Conservation (phyloP, 2,113 vertebrate genomes). For the Carassius carassius region DNA sequence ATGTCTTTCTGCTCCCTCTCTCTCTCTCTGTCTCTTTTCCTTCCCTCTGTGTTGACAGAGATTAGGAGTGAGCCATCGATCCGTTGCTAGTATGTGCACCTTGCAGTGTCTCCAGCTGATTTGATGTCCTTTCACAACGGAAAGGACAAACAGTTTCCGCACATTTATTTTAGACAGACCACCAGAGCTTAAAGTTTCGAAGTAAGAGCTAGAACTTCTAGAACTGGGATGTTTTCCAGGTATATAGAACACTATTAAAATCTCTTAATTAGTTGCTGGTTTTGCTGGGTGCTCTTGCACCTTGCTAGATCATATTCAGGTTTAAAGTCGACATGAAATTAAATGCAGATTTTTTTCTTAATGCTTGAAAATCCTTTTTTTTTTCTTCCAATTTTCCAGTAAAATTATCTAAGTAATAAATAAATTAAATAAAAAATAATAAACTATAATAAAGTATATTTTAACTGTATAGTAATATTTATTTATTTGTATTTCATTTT, state of each 20-base stretch:
- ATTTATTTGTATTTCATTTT: too few species aligned
- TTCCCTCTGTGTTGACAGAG: constrained; percentile 49
- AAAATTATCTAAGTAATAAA: background rate
- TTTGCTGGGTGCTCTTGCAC: background rate
- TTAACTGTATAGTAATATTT: background rate
- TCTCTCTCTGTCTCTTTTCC: constrained; percentile 14
- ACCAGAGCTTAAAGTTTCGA: background rate
- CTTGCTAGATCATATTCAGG: background rate
- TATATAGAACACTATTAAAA: background rate
- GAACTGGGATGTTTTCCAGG: too few species aligned
- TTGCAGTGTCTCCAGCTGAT: constrained; percentile 35
- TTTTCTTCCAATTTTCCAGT: background rate
- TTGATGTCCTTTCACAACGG: constrained; percentile 11
- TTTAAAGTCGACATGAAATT: background rate
- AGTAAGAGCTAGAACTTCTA: background rate
- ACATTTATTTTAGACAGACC: constrained; percentile 20
- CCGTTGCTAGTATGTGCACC: constrained; percentile 22
- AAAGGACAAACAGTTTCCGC: constrained; percentile 24
- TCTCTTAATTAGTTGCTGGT: background rate
- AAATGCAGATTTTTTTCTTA: background rate
- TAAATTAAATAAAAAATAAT: too few species aligned
- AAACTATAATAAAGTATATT: background rate
- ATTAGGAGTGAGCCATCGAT: constrained; percentile 49
- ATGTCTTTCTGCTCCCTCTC: constrained; percentile 1
- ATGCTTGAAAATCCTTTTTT: background rate